Percentiles rank a stretch among this genome's conserved stretches.
phyloP scores from a whole-genome alignment of 2,113 vertebrate genomes.

The Protobothrops mucrosquamatus region DNA sequence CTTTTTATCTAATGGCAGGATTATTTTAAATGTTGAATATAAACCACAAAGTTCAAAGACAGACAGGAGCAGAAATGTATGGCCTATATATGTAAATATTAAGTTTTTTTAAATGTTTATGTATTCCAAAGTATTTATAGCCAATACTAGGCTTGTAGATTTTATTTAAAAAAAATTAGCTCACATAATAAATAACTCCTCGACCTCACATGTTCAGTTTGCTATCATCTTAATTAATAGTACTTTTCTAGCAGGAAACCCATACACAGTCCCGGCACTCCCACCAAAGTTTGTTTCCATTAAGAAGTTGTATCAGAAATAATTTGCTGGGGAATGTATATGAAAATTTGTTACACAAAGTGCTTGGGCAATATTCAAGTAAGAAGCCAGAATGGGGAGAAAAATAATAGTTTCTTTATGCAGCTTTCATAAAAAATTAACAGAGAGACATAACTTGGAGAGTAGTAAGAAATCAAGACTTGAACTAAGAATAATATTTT shows the following conservation, averaged over 20 bases:
- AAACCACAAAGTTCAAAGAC: not conserved
- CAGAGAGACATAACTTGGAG: not conserved
- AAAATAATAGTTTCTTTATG: conserved; percentile 30
- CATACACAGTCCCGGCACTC: not conserved
- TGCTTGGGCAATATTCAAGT: conserved; percentile 59
- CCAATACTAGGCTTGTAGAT: conserved; percentile 5
- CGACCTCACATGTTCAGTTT: conserved; percentile 27
- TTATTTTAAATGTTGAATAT: not conserved
- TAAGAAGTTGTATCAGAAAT: conserved; percentile 20
- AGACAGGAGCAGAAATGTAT: conserved; percentile 5
- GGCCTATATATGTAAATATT: not conserved
- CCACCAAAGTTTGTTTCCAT: not conserved
- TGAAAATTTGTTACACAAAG: not conserved
- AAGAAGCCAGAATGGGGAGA: conserved; percentile 53
- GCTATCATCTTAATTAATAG: conserved; percentile 29
- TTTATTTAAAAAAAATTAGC: conserved; percentile 36
- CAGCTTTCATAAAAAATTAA: conserved; percentile 26
- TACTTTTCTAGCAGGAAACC: conserved; percentile 32
- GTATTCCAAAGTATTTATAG: not conserved
- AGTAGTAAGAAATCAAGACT: conserved; percentile 3
- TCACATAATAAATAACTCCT: conserved; percentile 17
- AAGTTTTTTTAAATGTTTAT: not conserved
- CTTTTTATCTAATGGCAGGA: not conserved
- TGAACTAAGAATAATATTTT: conserved; percentile 12
- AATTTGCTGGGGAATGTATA: conserved; percentile 52